These are phyloP conservation scores for Hanleya hanleyi DNA, from an alignment of 2,888 invertebrate genomes.

Conservation along the genomic window DNA sequence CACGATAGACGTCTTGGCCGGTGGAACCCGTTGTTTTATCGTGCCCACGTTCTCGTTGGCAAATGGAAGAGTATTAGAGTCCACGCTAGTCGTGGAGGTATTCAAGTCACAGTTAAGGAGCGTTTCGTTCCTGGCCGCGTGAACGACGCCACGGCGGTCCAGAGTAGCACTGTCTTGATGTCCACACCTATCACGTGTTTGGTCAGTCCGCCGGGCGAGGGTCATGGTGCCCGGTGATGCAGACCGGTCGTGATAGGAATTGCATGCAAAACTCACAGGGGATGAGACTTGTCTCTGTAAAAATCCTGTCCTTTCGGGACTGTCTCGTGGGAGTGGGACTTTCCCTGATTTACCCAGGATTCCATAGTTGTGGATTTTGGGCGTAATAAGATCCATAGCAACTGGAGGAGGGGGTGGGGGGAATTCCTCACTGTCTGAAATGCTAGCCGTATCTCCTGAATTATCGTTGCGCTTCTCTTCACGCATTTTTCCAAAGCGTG, in stretches of 20 bases:
- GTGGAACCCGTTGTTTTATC: slow-evolving; percentile 85
- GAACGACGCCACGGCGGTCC: background rate
- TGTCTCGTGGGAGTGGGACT: background rate
- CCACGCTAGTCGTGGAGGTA: slow-evolving; percentile 84
- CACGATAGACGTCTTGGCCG: slow-evolving; percentile 63
- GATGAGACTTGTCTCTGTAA: background rate
- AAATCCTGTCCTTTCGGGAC: background rate
- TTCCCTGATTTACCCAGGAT: slow-evolving; percentile 56
- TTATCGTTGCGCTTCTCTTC: slow-evolving; percentile 48
- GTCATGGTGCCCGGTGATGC: background rate
- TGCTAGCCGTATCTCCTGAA: slow-evolving; percentile 45
- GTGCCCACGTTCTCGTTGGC: slow-evolving; percentile 99
- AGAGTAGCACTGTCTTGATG: slow-evolving; percentile 10
- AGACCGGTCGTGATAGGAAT: background rate
- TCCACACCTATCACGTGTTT: background rate
- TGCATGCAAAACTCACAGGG: background rate
- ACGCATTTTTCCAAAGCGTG: slow-evolving; percentile 66
- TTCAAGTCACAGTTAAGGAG: slow-evolving; percentile 53
- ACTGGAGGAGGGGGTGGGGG: slow-evolving; percentile 68
- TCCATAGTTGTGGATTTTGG: slow-evolving; percentile 67
- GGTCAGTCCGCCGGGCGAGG: background rate
- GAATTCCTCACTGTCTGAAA: slow-evolving; percentile 66
- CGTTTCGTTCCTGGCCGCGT: slow-evolving; percentile 37
- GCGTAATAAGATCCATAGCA: slow-evolving; percentile 68
- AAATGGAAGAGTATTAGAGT: slow-evolving; percentile 91